Conservation (phyloP, 1,140 invertebrate species). For the Zaprionus taronus region DNA sequence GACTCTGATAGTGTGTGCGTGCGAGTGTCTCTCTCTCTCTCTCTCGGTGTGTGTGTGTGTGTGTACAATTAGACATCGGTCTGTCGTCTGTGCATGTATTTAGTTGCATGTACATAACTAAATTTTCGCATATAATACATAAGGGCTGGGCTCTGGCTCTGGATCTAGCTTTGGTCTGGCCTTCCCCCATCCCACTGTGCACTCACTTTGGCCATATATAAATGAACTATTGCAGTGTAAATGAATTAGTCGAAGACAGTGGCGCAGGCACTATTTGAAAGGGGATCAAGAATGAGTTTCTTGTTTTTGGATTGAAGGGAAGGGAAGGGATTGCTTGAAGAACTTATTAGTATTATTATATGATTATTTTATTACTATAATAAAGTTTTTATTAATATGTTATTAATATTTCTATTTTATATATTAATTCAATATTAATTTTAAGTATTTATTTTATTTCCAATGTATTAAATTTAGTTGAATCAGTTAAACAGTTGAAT, state of each 20-base stretch:
- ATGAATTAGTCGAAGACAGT: conserved; percentile 74
- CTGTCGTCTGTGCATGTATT: conserved; percentile 81
- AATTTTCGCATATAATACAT: conserved; percentile 80
- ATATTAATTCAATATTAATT: not conserved
- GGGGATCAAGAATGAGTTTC: not conserved
- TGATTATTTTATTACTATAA: not conserved
- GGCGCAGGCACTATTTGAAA: conserved; percentile 19
- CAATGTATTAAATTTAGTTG: not conserved
- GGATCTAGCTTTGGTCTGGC: not conserved
- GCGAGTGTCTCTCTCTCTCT: conserved; percentile 6
- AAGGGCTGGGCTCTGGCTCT: conserved; percentile 60
- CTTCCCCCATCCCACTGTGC: conserved; percentile 42
- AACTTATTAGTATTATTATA: no score
- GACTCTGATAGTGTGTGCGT: conserved; percentile 59
- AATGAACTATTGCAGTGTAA: conserved; percentile 83
- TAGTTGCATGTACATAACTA: conserved; percentile 79
- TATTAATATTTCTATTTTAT: not conserved
- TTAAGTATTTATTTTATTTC: not conserved
- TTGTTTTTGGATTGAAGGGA: no score
- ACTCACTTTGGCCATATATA: conserved; percentile 72
- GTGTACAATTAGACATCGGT: conserved; percentile 81
- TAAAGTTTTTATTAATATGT: not conserved
- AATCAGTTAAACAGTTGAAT: no score
- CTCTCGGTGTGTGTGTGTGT: conserved; percentile 58
- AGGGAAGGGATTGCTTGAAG: not conserved